Evolutionary conservation across 2,113 vertebrate species (phyloP), one percentile per base, ranked within the genome.

Genomic region (Mungos mungo): DNA sequence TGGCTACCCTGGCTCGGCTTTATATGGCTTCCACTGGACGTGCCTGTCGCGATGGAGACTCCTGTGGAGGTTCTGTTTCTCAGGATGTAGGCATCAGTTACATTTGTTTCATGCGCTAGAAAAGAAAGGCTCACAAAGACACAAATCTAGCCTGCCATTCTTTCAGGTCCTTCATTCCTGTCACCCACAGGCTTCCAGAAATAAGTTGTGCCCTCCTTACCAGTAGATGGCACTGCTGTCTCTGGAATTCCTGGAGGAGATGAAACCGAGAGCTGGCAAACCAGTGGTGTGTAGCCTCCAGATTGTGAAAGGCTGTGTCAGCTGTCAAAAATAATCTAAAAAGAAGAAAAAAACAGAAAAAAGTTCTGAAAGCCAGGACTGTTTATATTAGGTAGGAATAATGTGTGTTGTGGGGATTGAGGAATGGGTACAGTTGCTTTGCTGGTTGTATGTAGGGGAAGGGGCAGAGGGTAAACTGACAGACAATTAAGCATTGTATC

Each of bases 141-240:
- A 66, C 9, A 16, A 15, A 57, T 88, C 18, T 23, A 41, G 60
- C 65, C 31, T 90, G 33, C 38, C 0, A 0, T 79, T 81, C 88
- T 95, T 86, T 79, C 45, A 2, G 45, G 14, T 69, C 76, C 71
- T 87, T 79, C 16, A 23, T 63, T 95, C 23, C 0, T 5, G 31
- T 87, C 13, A 38, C 47, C 54, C 31, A 27, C 21, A 66, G 72
- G 66, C n/a, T 88, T 80, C 25, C 77, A 69, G 80, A 83, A 93
- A 57, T 71, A 80, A 86, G 23, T 29, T 90, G 83, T 94, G 72
- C 84, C 85, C 63, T 97, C 79, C 86, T 19, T 68, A 63, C 96
- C 97, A 93, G 88, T 96, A 98, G 98, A 85, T 98, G 98, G 97
- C 95, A 35, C 72, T 97, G 88, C 94, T 95, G 95, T 83, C 94